Evolutionary conservation across 2,113 vertebrate species (phyloP), one percentile per base, ranked within the genome.

Genomic region (Pygoscelis antarcticus): DNA sequence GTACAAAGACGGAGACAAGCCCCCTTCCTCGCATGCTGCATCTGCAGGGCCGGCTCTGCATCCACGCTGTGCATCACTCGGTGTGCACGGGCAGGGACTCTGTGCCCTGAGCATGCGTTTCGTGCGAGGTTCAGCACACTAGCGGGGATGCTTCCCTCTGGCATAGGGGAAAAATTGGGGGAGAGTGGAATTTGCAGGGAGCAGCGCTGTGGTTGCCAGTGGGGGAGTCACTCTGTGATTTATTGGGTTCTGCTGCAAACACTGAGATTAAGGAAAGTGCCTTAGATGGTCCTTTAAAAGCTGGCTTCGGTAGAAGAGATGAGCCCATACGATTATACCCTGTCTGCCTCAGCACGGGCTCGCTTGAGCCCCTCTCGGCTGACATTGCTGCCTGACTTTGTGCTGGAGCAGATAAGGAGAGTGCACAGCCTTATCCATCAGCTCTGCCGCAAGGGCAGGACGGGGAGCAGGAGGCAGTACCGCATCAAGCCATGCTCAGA

Each of bases 211-310:
- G 47, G 52, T 58, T 55, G 68, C 66, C 0, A 10, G 20, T 13
- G 75, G 57, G 71, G 46, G 68, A 93, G 71, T 3, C 13, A 64
- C 3, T 40, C 58, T 10, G 71, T 96, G 96, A 96, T 97, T 96
- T 94, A 83, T 94, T 40, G 64, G 82, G 60, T 55, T 62, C 46
- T 78, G 51, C 60, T 9, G 79, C 64, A 21, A 86, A 40, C 7
- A 0, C 55, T 0, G 84, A 93, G 87, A 89, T 94, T 79, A 93
- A 86, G 75, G 71, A 23, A 94, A 68, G 72, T 34, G 71, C 68
- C 55, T 96, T 96, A 94, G 94, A 64, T 34, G 75, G 55, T 74
- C 71, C 71, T 92, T 95, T 94, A 95, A 96, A 85, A 93, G 90
- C 46, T 16, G 68, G 57, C 9, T 92, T 44, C 2, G 58, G 85